A percentile compares a stretch with the other conserved stretches of the same genome.
Conservation (phyloP, 2,888 invertebrate species). For the Physocephala rufipes region DNA sequence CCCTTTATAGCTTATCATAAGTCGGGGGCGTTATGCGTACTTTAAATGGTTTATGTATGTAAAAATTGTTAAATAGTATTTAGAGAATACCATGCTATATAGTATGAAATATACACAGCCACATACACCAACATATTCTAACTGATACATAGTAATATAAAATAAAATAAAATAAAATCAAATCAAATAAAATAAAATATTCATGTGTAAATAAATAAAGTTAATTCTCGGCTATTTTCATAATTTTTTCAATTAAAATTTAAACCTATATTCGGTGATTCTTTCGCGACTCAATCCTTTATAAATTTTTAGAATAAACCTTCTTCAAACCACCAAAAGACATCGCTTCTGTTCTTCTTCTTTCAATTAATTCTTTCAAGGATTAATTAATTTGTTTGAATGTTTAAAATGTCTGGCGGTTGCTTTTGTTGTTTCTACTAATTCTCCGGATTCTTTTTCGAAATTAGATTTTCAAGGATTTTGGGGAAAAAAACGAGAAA, state of each 20-base stretch:
- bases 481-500: neutral
- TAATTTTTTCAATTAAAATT: neutral
- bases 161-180: too few species aligned
- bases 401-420: too few species aligned
- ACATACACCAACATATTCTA: neutral
- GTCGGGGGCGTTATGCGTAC: too few species aligned
- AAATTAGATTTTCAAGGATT: neutral
- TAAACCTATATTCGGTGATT: neutral
- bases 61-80: constrained; percentile 23
- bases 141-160: neutral
- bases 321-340: too few species aligned
- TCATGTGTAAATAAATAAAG: neutral
- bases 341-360: too few species aligned
- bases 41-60: constrained; percentile 8
- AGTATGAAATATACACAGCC: neutral
- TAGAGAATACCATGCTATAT: neutral
- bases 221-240: neutral
- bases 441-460: too few species aligned
- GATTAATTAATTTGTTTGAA: too few species aligned
- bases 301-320: too few species aligned
- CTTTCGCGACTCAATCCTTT: too few species aligned
- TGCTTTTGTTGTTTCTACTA: too few species aligned
- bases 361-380: too few species aligned
- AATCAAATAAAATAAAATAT: neutral
- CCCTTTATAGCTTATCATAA: too few species aligned